Base-by-base conservation (phyloP, 2,888 invertebrate species). In the Myopa testacea region DNA sequence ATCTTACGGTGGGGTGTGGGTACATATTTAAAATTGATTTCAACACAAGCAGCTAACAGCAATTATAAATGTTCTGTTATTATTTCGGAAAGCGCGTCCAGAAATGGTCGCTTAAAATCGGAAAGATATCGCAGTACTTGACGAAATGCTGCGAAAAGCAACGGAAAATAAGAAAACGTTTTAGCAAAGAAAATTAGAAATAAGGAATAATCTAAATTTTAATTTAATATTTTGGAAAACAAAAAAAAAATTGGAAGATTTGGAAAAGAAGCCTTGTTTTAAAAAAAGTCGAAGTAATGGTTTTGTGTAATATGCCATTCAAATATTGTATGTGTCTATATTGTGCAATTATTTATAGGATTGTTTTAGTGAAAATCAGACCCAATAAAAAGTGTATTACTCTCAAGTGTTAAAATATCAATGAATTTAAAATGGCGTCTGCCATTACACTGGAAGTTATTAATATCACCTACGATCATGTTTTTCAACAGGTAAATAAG, bases 401-500 rank as follows among this genome's bases (percentile, higher is more conserved):
- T n/a, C n/a, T 38, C 26, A 26, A 26, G 26, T 19, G 19, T 14
- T 10, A 4, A 55, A 14, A 55, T 26, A 55, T 26, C n/a, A 55
- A 55, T 26, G 34, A 55, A 55, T 4, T 67, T 40, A 6, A 37
- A 40, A 70, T 70, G 76, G 63, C 76, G 7, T 62, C 75, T 34
- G 63, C 70, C n/a, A 62, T 70, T 34, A 63, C 55, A 16, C 62
- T 70, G 19, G 76, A 76, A 12, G 69, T 60, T 52, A 60, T 70
- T 38, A 70, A 52, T 16, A 52, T 70, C 16, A 16, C 34, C 3
- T 62, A 50, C 19, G 7, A 40, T 40, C 75, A 60, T 55, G 70
- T 50, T 19, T 34, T 38, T 40, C 58, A 62, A 8, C 38, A 76
- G 76, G 76, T 76, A 70, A 76, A 76, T 60, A 60, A 68, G 19